Evolutionary conservation across 2,113 vertebrate species (phyloP), one percentile per base, ranked within the genome.

Genomic region (Catharus minimus): DNA sequence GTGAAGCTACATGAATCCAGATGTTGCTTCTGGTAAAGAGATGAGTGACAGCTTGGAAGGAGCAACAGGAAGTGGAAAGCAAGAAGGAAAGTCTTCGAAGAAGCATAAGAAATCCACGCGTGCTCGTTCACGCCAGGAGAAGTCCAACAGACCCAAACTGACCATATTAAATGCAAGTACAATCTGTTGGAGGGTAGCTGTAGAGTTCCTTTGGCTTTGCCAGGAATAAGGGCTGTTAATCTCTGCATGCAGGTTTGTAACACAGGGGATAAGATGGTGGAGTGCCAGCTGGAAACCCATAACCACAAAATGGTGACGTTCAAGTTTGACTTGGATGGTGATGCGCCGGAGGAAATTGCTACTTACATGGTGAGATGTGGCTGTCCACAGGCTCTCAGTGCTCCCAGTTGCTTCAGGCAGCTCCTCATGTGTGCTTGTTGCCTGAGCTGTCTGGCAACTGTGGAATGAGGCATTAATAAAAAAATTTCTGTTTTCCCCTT

Each of bases 221-320:
- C 60, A 39, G 32, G 68, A 85, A 21, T 90, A 49, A 95, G 28
- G 5, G 10, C 13, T 39, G 46, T 58, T 71, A 13, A 43, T 69
- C 33, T 88, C 68, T 78, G 75, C 39, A 11, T 44, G 22, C 92
- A 99, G 99, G 99, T 99, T 30, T 98, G 98, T 83, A 98, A 99
- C 96, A 99, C 98, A 0, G 99, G 99, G 2, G 99, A 99, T 96
- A 99, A 99, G 97, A 99, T 99, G 99, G 99, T 99, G 33, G 99
- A 99, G 95, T 99, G 99, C 86, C 99, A 99, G 92, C 97, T 99
- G 66, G 99, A 99, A 92, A 99, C 99, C 11, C 99, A 99, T 95
- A 99, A 99, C 95, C 99, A 99, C 97, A 99, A 99, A 97, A 99
- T 99, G 99, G 99, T 99, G 95, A 99, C 99, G 2, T 99, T 99